Conservation (phyloP, 2,113 vertebrate species). For the Oreochromis niloticus region DNA sequence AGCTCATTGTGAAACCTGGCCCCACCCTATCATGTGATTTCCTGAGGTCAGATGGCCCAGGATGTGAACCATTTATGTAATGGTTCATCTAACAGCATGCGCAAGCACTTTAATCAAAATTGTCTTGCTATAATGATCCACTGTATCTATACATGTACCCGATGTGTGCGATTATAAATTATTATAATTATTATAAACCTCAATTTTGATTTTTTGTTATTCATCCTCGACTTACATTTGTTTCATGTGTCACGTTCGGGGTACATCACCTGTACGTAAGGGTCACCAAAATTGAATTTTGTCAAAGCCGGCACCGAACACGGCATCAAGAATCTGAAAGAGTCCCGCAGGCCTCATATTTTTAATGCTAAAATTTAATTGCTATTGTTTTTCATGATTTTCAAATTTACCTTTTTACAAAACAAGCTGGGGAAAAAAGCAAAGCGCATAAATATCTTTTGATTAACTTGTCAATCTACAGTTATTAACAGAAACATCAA, state of each 20-base stretch:
- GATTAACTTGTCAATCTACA: background rate
- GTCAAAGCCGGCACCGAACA: background rate
- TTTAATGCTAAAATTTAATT: background rate
- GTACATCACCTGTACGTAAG: background rate
- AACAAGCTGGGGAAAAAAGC: accelerated
- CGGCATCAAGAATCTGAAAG: background rate
- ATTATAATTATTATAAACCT: background rate
- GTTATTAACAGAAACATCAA: background rate
- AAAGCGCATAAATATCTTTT: background rate
- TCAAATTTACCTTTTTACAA: background rate
- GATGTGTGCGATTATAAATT: background rate
- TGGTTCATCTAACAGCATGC: background rate
- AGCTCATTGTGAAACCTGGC: no score
- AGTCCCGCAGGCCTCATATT: background rate
- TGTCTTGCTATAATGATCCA: background rate
- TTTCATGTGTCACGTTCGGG: background rate
- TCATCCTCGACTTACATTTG: background rate
- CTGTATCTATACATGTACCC: background rate
- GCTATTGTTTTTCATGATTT: background rate
- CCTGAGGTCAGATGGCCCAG: no score
- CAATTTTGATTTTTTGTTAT: background rate
- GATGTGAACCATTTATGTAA: no score
- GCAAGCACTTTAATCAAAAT: background rate
- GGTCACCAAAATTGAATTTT: background rate
- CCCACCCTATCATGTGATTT: no score